phyloP scores from a whole-genome alignment of 2,888 invertebrate species.

The Meghimatium bilineatum region DNA sequence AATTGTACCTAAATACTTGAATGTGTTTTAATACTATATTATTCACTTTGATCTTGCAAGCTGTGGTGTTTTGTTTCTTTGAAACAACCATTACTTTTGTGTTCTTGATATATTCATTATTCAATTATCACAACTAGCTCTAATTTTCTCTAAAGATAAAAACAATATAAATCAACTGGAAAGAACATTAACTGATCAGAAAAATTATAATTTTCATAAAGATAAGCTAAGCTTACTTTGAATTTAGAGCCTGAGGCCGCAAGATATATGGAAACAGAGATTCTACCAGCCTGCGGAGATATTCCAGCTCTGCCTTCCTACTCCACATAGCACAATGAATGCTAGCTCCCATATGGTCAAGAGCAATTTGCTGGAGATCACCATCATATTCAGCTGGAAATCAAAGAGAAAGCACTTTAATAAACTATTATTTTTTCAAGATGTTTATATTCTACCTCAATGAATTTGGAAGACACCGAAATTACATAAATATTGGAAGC shows the following conservation, averaged over 20 bases:
- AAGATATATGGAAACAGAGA: constrained; percentile 76
- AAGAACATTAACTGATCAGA: background rate
- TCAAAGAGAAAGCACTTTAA: background rate
- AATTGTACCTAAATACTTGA: too few species aligned
- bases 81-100: too few species aligned
- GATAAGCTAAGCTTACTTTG: constrained; percentile 65
- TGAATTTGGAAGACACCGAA: too few species aligned
- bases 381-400: constrained; percentile 60
- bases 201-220: background rate
- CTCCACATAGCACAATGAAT: constrained; percentile 76
- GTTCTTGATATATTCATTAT: too few species aligned
- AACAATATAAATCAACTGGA: too few species aligned
- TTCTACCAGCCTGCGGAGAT: constrained; percentile 73
- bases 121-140: too few species aligned
- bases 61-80: too few species aligned
- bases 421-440: background rate
- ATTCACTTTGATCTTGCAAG: too few species aligned
- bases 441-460: background rate
- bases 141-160: too few species aligned
- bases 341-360: constrained; percentile 73
- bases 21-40: too few species aligned
- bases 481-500: too few species aligned
- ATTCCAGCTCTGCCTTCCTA: constrained; percentile 75
- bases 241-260: constrained; percentile 75
- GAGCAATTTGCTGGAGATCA: constrained; percentile 72